Percentiles rank a stretch among this genome's conserved stretches.
Evolutionary conservation across 2,113 vertebrate genomes (phyloP).

Genomic region (Dinomys branickii): DNA sequence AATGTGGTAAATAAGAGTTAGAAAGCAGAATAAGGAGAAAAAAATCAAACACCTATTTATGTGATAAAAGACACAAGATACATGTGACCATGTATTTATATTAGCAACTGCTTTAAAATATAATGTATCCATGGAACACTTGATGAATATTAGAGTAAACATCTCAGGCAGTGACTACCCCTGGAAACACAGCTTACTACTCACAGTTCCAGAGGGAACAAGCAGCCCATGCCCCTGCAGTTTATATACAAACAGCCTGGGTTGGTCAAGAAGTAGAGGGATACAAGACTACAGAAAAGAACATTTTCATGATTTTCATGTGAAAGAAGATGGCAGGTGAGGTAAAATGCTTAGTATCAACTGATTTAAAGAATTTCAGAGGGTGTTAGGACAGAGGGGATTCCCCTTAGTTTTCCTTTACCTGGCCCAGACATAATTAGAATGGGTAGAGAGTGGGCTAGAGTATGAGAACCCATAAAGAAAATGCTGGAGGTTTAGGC

Average conservation of each 20-base stretch:
- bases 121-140: neutral
- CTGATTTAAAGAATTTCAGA: neutral
- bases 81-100: neutral
- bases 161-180: neutral
- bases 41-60: neutral
- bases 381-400: no score
- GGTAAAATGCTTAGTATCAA: neutral
- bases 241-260: neutral
- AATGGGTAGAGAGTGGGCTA: rapidly evolving
- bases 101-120: neutral
- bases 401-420: neutral
- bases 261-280: neutral
- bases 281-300: neutral
- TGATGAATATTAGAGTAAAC: neutral
- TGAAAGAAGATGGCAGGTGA: neutral
- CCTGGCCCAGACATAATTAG: neutral
- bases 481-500: neutral
- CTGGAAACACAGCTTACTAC: neutral
- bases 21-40: neutral
- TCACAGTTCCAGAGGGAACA: neutral
- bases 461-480: neutral
- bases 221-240: no score
- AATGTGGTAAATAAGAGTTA: neutral
- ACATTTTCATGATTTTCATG: neutral
- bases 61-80: neutral